Evolutionary conservation across 2,113 vertebrate species (phyloP).

Genomic region (Octodon degus): DNA sequence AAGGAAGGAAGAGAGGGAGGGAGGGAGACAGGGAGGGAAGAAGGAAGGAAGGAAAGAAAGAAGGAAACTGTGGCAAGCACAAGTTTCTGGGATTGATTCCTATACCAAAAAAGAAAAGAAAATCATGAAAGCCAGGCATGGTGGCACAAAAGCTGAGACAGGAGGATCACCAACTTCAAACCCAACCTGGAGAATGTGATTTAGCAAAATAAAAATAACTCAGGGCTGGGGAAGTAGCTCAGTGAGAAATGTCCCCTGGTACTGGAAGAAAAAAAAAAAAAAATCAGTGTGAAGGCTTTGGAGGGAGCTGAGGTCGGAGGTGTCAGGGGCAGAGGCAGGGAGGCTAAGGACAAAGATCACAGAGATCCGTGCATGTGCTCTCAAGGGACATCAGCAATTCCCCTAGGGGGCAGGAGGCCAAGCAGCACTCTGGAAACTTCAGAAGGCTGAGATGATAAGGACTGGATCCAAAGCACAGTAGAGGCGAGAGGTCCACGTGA

Average conservation of each 20-base stretch:
- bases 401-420: background rate
- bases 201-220: background rate
- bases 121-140: background rate
- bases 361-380: background rate
- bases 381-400: background rate
- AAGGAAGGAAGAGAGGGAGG: too few species aligned
- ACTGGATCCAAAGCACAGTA: background rate
- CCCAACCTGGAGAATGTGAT: background rate
- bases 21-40: too few species aligned
- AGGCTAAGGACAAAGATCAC: background rate
- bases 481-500: background rate
- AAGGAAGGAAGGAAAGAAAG: too few species aligned
- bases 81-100: too few species aligned
- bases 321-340: too few species aligned
- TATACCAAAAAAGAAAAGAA: too few species aligned
- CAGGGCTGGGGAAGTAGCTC: background rate
- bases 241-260: background rate
- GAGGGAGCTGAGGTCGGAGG: too few species aligned
- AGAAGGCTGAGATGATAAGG: too few species aligned
- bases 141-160: background rate
- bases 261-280: background rate
- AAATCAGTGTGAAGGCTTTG: background rate
- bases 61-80: too few species aligned
- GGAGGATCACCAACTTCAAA: background rate
- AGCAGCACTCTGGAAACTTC: background rate